Percentiles rank a stretch among this genome's conserved stretches.
phyloP scores from a whole-genome alignment of 2,113 vertebrate species.

The Pelvicachromis taeniatus region DNA sequence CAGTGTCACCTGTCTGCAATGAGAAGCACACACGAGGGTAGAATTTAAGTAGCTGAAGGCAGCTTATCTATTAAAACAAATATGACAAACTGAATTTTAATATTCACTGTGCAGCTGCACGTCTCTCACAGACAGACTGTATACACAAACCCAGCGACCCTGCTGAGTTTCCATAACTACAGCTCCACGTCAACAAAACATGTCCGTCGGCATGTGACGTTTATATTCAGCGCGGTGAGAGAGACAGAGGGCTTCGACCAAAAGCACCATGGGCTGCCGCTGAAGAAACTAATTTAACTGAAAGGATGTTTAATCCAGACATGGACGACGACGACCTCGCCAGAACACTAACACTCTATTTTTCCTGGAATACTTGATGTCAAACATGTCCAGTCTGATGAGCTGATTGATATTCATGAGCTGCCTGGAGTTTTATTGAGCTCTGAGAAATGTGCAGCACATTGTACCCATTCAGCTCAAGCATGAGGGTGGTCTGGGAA shows the following conservation, averaged over 20 bases:
- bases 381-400: slow-evolving; percentile 36
- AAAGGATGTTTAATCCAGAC: slow-evolving; percentile 43
- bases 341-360: slow-evolving; percentile 7
- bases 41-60: neutral
- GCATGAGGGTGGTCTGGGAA: neutral
- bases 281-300: slow-evolving; percentile 39
- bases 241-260: neutral
- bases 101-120: neutral
- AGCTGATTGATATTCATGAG: slow-evolving; percentile 54
- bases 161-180: slow-evolving; percentile 58
- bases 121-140: neutral
- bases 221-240: slow-evolving; percentile 39
- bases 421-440: slow-evolving; percentile 6
- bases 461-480: neutral
- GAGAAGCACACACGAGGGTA: neutral
- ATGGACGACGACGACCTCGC: slow-evolving; percentile 19
- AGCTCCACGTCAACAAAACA: slow-evolving; percentile 55
- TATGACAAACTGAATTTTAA: slow-evolving; percentile 32
- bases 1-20: neutral
- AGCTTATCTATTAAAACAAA: slow-evolving; percentile 45
- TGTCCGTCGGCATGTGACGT: slow-evolving; percentile 26
- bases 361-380: slow-evolving; percentile 24
- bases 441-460: slow-evolving; percentile 5
- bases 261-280: slow-evolving; percentile 26
- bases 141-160: slow-evolving; percentile 48